Percentiles rank a stretch among this genome's conserved stretches.
Evolutionary conservation across 1,140 invertebrate species (phyloP).

Genomic region (Microplitis demolitor): DNA sequence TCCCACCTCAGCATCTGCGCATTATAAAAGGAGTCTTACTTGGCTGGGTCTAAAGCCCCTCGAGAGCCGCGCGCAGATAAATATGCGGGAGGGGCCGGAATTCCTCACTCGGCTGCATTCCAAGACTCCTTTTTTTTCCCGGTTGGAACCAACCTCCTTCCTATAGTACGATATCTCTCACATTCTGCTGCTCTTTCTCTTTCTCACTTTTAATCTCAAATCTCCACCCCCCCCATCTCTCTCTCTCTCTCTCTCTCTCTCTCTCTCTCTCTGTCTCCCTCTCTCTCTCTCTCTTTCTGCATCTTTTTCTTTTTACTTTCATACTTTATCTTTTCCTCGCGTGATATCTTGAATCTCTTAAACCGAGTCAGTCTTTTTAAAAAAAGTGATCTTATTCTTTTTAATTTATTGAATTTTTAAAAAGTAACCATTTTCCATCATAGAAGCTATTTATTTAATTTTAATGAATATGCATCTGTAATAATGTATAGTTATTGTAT

Average conservation of each 20-base stretch:
- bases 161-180: conserved; percentile 13
- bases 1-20: conserved; percentile 34
- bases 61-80: conserved; percentile 54
- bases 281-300: conserved; percentile 4
- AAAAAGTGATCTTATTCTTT: not conserved
- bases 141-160: conserved; percentile 7
- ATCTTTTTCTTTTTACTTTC: not conserved
- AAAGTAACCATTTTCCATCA: too few species aligned
- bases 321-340: not conserved
- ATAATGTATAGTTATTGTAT: too few species aligned
- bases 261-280: conserved; percentile 8
- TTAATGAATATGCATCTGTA: too few species aligned
- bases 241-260: conserved; percentile 17
- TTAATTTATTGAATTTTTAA: not conserved
- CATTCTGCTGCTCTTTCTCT: conserved; percentile 11
- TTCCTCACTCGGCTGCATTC: conserved; percentile 61
- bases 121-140: conserved; percentile 35
- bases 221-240: too few species aligned
- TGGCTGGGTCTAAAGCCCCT: conserved; percentile 28
- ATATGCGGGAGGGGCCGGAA: conserved; percentile 63
- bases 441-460: too few species aligned
- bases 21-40: conserved; percentile 57
- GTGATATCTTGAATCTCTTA: conserved; percentile 6
- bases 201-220: not conserved
- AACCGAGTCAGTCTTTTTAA: not conserved